Conservation (phyloP, 2,888 invertebrate genomes). For the Spodoptera exigua region DNA sequence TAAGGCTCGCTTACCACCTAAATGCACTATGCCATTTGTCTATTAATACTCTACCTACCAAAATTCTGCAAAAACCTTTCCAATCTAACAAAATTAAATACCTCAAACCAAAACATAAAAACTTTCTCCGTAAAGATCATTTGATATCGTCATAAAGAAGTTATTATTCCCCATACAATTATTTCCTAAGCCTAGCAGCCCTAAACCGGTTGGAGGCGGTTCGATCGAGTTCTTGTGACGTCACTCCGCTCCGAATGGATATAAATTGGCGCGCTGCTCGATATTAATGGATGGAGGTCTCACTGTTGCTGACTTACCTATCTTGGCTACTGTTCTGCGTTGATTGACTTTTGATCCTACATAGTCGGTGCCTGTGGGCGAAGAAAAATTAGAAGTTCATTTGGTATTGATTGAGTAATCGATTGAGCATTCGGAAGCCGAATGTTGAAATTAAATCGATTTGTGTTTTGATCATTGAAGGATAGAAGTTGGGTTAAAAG, state of each 20-base stretch:
- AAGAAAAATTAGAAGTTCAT: background rate
- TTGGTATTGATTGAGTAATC: too few relatives aligned
- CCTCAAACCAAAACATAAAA: background rate
- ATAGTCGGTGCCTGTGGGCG: background rate
- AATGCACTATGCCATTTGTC: too few relatives aligned
- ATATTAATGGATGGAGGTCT: constrained; percentile 64
- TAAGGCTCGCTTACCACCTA: too few relatives aligned
- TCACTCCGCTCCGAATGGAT: constrained; percentile 61
- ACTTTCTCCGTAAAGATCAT: background rate
- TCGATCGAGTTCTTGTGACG: constrained; percentile 51
- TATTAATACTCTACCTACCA: too few relatives aligned
- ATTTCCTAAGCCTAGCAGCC: constrained; percentile 35
- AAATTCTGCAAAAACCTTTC: too few relatives aligned
- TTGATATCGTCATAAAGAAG: too few relatives aligned
- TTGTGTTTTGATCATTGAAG: too few relatives aligned
- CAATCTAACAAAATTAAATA: too few relatives aligned
- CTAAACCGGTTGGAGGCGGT: constrained; percentile 45
- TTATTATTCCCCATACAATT: background rate
- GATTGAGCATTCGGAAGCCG: too few relatives aligned
- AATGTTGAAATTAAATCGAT: too few relatives aligned
- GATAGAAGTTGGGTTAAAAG: too few relatives aligned
- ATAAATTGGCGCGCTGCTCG: constrained; percentile 63
- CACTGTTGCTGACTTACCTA: constrained; percentile 46
- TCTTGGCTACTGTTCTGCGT: constrained; percentile 37
- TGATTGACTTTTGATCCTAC: constrained; percentile 32